Conservation (phyloP, 2,797 vertebrate species). For the Centroberyx gerrardi region DNA sequence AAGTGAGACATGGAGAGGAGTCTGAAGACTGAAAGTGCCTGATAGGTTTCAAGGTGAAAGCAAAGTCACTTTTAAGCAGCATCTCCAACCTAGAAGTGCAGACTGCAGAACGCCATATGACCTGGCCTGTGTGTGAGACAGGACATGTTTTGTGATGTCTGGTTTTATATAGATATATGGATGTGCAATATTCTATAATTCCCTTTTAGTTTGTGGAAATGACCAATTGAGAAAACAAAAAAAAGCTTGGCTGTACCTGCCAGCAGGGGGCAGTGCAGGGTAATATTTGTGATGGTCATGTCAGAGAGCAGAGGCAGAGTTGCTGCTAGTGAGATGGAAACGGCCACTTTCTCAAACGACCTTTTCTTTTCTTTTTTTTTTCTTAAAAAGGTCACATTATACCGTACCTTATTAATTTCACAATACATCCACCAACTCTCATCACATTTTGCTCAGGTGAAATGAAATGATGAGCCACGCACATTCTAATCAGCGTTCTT, state of each 20-base stretch:
- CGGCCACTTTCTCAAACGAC: conserved; percentile 19
- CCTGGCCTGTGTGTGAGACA: neutral
- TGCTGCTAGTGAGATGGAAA: conserved; percentile 10
- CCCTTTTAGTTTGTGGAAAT: neutral
- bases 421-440: conserved; percentile 12
- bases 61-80: conserved; percentile 21
- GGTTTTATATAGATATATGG: neutral
- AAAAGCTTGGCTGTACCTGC: neutral
- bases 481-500: conserved; percentile 33
- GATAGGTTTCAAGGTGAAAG: conserved; percentile 41
- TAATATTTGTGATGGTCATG: conserved; percentile 21
- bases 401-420: conserved; percentile 27
- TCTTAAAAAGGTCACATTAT: conserved; percentile 45
- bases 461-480: conserved; percentile 30
- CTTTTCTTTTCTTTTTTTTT: conserved; percentile 8
- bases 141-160: conserved; percentile 2
- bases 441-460: conserved; percentile 24
- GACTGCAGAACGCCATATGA: neutral
- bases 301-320: neutral
- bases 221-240: neutral
- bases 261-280: conserved; percentile 76
- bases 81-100: neutral
- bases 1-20: conserved; percentile 27
- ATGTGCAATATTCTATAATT: neutral
- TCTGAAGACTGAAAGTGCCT: neutral